Base-by-base conservation (phyloP, 2,797 vertebrate species). In the Acanthopagrus latus region DNA sequence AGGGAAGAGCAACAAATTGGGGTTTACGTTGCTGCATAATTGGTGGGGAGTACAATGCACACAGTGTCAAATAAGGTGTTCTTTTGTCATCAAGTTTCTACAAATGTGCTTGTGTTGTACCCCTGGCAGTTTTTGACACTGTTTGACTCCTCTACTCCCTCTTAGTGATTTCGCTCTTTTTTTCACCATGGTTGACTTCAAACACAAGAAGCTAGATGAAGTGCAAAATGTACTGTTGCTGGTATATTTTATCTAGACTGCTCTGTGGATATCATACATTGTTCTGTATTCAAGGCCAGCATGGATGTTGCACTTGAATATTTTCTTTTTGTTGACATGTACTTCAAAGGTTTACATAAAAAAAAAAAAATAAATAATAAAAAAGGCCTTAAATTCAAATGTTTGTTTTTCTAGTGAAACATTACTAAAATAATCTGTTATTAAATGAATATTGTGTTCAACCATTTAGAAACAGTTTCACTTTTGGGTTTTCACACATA, bases 261-360 rank as follows among this genome's bases (percentile, higher is more conserved):
- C 59, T 89, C 63, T 81, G 29, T 77, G 64, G 72, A 84, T 76
- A 55, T 44, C 72, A 55, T 73, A 2, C 18, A 38, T 74, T 57
- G 14, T 52, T 71, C 18, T 70, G 16, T 25, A 57, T 71, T 81
- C 64, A 73, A 33, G 68, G 50, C 55, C 66, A 76, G 57, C 43
- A 44, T 58, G 50, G 57, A 80, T 70, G 67, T 68, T 72, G 76
- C 50, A 77, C 74, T 84, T 89, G 44, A 63, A 43, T 72, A 63
- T 83, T 82, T 86, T 82, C 67, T 79, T 82, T 82, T 89, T 85
- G 69, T 69, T 78, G 41, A 84, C 27, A 74, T 90, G 71, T 88
- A 81, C 78, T 71, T 74, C 52, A 75, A 86, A 74, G n/a, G 89
- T 95, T 95, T 94, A 93, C 93, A 93, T 82, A 73, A 79, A 86